phyloP scores from a whole-genome alignment of 2,888 invertebrate species.

The Agrotis exclamationis region DNA sequence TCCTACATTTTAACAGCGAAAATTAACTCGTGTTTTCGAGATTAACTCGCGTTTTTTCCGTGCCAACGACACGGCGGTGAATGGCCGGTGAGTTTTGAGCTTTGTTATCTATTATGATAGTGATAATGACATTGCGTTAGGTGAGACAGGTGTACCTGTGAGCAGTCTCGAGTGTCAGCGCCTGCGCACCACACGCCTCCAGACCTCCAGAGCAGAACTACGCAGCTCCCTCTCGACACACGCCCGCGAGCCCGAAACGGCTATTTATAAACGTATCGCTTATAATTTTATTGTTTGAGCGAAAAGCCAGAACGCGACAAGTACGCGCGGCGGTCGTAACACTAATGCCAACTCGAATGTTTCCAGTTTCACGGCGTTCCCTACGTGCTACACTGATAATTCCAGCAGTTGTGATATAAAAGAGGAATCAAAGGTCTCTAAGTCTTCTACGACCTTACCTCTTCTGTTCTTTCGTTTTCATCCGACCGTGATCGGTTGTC shows the following conservation, averaged over 20 bases:
- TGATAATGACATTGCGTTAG: slow-evolving; percentile 89
- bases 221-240: slow-evolving; percentile 71
- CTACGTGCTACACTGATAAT: slow-evolving; percentile 72
- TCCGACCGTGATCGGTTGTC: slow-evolving; percentile 22
- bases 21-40: slow-evolving; percentile 63
- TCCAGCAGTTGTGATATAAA: slow-evolving; percentile 65
- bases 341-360: slow-evolving; percentile 83
- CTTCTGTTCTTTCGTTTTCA: slow-evolving; percentile 21
- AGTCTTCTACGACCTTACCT: slow-evolving; percentile 62
- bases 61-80: slow-evolving; percentile 62
- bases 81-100: slow-evolving; percentile 79
- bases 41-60: slow-evolving; percentile 66
- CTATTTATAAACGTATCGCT: slow-evolving; percentile 88
- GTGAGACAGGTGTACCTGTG: slow-evolving; percentile 88
- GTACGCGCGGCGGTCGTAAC: slow-evolving; percentile 84
- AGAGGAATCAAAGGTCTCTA: slow-evolving; percentile 69
- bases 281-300: slow-evolving; percentile 91
- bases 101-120: slow-evolving; percentile 85
- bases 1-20: slow-evolving; percentile 62
- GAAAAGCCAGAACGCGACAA: slow-evolving; percentile 87
- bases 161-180: slow-evolving; percentile 80
- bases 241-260: slow-evolving; percentile 75
- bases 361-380: slow-evolving; percentile 72
- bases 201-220: slow-evolving; percentile 84
- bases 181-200: slow-evolving; percentile 86